phyloP scores from a whole-genome alignment of 2,113 vertebrate species.

The Noturus placidus region DNA sequence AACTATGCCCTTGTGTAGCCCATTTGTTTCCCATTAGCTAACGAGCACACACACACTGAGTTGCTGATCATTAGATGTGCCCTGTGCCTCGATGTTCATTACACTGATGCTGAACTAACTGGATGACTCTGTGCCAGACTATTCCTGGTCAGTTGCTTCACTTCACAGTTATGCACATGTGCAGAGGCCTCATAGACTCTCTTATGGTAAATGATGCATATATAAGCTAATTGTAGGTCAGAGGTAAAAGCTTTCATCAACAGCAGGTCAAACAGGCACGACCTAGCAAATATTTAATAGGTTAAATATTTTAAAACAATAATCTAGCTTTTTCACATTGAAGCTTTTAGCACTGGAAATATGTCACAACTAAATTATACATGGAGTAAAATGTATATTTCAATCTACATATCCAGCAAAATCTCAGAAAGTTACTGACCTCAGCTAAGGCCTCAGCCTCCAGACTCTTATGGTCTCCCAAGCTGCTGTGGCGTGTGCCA shows the following conservation, averaged over 20 bases:
- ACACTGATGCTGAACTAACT: slow-evolving; percentile 26
- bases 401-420: neutral
- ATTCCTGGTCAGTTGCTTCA: neutral
- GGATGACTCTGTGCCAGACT: slow-evolving; percentile 7
- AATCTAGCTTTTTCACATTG: neutral
- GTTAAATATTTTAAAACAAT: neutral
- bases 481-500: slow-evolving; percentile 94
- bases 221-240: neutral
- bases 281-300: neutral
- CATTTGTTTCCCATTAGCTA: slow-evolving; percentile 24
- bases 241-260: slow-evolving; percentile 26
- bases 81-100: slow-evolving; percentile 23
- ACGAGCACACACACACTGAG: slow-evolving; percentile 16
- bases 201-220: neutral
- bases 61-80: slow-evolving; percentile 44
- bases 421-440: slow-evolving; percentile 60
- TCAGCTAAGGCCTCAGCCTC: slow-evolving; percentile 95
- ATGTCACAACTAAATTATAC: neutral
- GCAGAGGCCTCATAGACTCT: neutral
- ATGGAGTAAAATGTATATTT: neutral
- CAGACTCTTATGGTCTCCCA: slow-evolving; percentile 95
- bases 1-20: slow-evolving; percentile 9
- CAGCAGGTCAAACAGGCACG: neutral
- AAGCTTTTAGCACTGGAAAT: neutral
- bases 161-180: neutral